Base-by-base conservation (phyloP, 2,888 invertebrate species). In the Schrankia costaestrigalis region DNA sequence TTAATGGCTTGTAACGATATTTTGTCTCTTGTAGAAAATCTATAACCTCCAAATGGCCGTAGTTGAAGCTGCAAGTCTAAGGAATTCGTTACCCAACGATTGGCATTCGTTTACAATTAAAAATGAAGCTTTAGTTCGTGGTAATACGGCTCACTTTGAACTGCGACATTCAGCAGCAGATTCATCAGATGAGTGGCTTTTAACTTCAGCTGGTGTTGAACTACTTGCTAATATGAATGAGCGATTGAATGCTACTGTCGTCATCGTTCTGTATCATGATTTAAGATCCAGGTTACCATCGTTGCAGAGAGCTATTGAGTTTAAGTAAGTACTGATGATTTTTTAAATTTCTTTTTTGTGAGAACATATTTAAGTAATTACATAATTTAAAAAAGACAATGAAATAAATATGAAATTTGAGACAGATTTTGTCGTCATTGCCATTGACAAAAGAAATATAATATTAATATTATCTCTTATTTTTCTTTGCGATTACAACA, bases 241-340 rank as follows among this genome's bases (percentile, higher is more conserved):
- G 13, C 4, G n/a, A 12, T 11, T 12, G n/a, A 25, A 25, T 13
- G n/a, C 9, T 3, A 71, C 83, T 0, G 71, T 85, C 1, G 85
- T 90, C 6, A 89, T 90, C 11, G 86, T 92, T 4, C 84, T 90
- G 46, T 94, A 92, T 65, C 90, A 90, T 54, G 91, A 92, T 56
- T 71, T 93, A 36, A 90, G 90, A 4, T 78, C 88, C 3, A 91
- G 91, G 53, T 75, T 93, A 41, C 93, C 93, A 0, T 89, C 88
- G 0, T 73, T 92, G 34, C 90, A 90, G 30, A 86, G 90, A 45
- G 80, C 80, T 32, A 89, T 90, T 43, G 90, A 92, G 63, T 85
- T 90, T 46, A 90, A 90, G 93, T 93, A 78, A 89, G 91, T 84
- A 41, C 2, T 38, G 26, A 41, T 22, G 26, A 41, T 37, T 31